These are phyloP conservation scores for Anableps anableps DNA, from an alignment of 2,797 vertebrate genomes.

Conservation along the genomic window DNA sequence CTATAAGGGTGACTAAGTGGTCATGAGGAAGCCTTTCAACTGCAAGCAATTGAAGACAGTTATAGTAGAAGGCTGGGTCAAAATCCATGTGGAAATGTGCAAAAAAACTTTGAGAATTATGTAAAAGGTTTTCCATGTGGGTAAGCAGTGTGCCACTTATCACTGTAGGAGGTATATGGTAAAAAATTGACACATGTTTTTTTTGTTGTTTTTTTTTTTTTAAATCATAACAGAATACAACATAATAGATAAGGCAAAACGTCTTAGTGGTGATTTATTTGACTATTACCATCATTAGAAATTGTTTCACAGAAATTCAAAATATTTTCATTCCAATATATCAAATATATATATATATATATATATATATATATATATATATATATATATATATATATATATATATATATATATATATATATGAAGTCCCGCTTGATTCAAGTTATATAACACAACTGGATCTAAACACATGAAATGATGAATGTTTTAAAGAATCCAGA, in stretches of 20 bases:
- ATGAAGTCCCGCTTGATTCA: background rate
- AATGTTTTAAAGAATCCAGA: background rate
- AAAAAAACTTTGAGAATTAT: background rate
- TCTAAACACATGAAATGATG: background rate
- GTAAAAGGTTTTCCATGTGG: background rate
- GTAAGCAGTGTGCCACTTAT: background rate
- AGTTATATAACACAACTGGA: background rate
- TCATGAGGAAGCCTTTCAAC: background rate
- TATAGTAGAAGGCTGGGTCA: background rate
- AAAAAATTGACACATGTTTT: background rate
- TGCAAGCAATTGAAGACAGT: background rate
- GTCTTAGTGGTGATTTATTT: background rate
- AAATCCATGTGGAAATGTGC: background rate
- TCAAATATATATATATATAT: background rate
- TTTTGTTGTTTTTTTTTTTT: too few species aligned
- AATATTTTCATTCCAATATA: background rate
- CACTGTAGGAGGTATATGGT: background rate
- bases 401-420: too few species aligned
- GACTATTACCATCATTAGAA: background rate
- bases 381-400: too few species aligned
- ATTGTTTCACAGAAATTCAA: background rate
- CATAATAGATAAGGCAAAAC: background rate
- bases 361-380: too few species aligned
- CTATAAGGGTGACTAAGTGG: background rate
- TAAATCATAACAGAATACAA: too few species aligned